A percentile compares a stretch with the other conserved stretches of the same genome.
Conservation (phyloP, 2,113 vertebrate genomes). For the Hiodon alosoides region DNA sequence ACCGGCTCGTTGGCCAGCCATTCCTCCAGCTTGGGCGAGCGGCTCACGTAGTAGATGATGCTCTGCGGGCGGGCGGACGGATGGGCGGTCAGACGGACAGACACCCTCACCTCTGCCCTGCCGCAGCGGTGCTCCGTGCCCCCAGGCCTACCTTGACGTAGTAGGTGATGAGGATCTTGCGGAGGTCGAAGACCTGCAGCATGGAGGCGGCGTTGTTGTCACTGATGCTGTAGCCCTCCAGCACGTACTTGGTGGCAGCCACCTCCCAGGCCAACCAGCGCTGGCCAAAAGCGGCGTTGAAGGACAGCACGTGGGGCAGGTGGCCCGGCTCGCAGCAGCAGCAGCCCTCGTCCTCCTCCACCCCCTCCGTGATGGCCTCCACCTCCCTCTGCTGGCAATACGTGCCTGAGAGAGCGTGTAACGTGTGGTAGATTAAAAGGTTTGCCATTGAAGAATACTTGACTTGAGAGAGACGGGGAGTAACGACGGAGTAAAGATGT, state of each 20-base stretch:
- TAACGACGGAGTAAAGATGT: no score
- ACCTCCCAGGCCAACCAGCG: conserved; percentile 92
- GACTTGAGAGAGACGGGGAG: not conserved
- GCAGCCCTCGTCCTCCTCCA: conserved; percentile 86
- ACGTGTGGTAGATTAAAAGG: no score
- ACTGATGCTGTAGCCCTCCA: conserved; percentile 88
- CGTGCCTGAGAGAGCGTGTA: conserved; percentile 56
- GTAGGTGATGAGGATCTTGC: conserved; percentile 88
- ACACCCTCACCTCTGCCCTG: not conserved
- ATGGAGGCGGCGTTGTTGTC: conserved; percentile 88
- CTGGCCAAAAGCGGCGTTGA: conserved; percentile 87
- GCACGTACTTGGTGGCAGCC: conserved; percentile 82
- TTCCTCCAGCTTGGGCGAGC: conserved; percentile 76
- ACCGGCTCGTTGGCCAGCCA: conserved; percentile 76
- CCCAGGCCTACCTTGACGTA: conserved; percentile 72
- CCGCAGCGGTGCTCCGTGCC: not conserved
- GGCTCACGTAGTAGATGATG: conserved; percentile 83
- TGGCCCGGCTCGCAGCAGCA: conserved; percentile 88
- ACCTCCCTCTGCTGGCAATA: conserved; percentile 91
- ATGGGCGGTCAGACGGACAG: not conserved
- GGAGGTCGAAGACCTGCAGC: conserved; percentile 86
- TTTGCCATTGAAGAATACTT: no score
- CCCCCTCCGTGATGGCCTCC: conserved; percentile 85
- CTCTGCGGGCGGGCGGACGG: conserved; percentile 55
- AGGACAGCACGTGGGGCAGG: conserved; percentile 79